These are phyloP conservation scores for Epinephelus malabaricus DNA, from an alignment of 2,797 vertebrate genomes.

Conservation along the genomic window DNA sequence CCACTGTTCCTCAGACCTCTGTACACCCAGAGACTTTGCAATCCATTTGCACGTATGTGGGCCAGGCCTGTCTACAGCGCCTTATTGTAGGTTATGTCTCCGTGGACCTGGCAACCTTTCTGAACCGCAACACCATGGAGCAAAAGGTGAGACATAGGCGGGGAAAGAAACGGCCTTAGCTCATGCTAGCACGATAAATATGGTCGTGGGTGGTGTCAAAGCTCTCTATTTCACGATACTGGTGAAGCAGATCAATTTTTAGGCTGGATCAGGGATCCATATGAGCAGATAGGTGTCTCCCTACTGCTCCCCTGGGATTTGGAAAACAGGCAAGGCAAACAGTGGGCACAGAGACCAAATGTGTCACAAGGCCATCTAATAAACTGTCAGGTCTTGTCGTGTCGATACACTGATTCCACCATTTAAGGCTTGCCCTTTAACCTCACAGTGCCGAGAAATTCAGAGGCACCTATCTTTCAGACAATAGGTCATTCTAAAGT, in stretches of 20 bases:
- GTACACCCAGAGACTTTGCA: slow-evolving; percentile 84
- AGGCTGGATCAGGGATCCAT: slow-evolving; percentile 69
- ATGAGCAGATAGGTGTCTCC: slow-evolving; percentile 76
- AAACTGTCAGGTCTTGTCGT: slow-evolving; percentile 90
- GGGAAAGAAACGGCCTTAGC: slow-evolving; percentile 3
- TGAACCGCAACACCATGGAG: slow-evolving; percentile 80
- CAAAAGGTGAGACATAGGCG: slow-evolving; percentile 88
- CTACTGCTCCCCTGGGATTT: slow-evolving; percentile 79
- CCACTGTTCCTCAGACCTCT: slow-evolving; percentile 89
- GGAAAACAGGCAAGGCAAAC: slow-evolving; percentile 80
- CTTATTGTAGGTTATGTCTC: slow-evolving; percentile 90
- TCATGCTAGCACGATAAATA: slow-evolving; percentile 34
- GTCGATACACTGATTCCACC: slow-evolving; percentile 88
- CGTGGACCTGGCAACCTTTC: slow-evolving; percentile 90
- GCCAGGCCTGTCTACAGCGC: slow-evolving; percentile 85
- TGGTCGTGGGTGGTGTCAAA: slow-evolving; percentile 46
- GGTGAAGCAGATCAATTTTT: slow-evolving; percentile 78
- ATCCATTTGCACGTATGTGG: slow-evolving; percentile 86
- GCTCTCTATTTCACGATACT: slow-evolving; percentile 59
- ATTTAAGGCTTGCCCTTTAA: slow-evolving; percentile 87
- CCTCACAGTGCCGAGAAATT: slow-evolving; percentile 77
- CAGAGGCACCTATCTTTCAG: slow-evolving; percentile 76
- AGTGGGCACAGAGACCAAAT: slow-evolving; percentile 78
- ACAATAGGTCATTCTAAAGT: slow-evolving; percentile 82
- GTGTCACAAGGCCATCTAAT: slow-evolving; percentile 86